These are phyloP conservation scores for Zophobas morio DNA, from an alignment of 1,140 invertebrate genomes.

Conservation along the genomic window DNA sequence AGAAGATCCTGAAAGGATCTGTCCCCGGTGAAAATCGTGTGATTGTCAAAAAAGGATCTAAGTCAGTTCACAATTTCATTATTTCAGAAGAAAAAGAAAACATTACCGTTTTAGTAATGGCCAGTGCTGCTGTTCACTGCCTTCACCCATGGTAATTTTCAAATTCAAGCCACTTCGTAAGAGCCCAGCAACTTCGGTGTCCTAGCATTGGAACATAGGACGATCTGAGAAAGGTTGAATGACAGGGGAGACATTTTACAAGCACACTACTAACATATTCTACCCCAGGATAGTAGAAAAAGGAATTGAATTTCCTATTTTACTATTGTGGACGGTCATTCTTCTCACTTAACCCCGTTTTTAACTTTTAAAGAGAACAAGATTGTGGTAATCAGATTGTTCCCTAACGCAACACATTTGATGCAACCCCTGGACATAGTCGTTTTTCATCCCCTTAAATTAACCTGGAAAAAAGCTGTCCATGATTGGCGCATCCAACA, in stretches of 20 bases:
- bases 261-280: constrained; percentile 67
- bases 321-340: constrained; percentile 58
- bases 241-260: constrained; percentile 66
- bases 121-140: constrained; percentile 58
- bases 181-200: constrained; percentile 39
- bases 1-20: constrained; percentile 62
- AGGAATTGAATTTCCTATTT: background rate
- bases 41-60: constrained; percentile 60
- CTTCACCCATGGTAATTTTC: constrained; percentile 65
- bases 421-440: constrained; percentile 50
- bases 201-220: constrained; percentile 58
- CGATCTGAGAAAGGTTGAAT: background rate
- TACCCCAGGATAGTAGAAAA: constrained; percentile 52
- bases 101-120: constrained; percentile 61
- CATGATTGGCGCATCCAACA: constrained; percentile 6
- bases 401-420: constrained; percentile 58
- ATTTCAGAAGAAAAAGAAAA: constrained; percentile 54
- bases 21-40: constrained; percentile 62
- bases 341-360: constrained; percentile 63
- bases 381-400: constrained; percentile 66
- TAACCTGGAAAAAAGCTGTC: constrained; percentile 39
- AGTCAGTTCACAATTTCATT: constrained; percentile 57
- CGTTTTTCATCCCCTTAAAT: constrained; percentile 45
- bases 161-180: constrained; percentile 52
- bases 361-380: constrained; percentile 65